A percentile compares a stretch with the other conserved stretches of the same genome.
Evolutionary conservation across 2,797 vertebrate species (phyloP).

Genomic region (Oreortyx pictus): DNA sequence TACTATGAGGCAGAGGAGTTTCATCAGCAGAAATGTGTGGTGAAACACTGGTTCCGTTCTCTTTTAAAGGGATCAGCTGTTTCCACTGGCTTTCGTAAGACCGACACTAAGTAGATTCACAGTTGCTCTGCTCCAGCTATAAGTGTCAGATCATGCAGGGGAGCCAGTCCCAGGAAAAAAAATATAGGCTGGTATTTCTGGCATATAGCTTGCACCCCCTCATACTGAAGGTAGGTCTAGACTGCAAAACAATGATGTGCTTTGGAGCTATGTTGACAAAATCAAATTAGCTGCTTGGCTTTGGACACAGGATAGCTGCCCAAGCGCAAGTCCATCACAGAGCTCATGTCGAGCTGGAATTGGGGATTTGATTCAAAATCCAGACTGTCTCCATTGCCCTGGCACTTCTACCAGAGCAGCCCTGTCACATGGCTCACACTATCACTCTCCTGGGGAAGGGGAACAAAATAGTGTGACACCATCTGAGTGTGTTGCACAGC

Average conservation of each 20-base stretch:
- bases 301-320: background rate
- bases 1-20: constrained; percentile 22
- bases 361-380: background rate
- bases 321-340: background rate
- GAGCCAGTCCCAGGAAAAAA: constrained; percentile 13
- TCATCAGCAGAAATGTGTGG: background rate
- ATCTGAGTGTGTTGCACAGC: background rate
- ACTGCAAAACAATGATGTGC: background rate
- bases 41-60: background rate
- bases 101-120: constrained; percentile 1
- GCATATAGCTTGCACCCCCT: constrained; percentile 1
- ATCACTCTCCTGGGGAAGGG: background rate
- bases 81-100: constrained; percentile 23
- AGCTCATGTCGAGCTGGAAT: background rate
- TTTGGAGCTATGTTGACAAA: constrained; percentile 18
- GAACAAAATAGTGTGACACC: background rate
- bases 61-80: constrained; percentile 49
- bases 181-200: constrained; percentile 59
- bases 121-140: background rate
- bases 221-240: constrained; percentile 22
- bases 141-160: background rate
- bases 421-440: background rate
- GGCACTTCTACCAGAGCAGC: background rate
- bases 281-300: constrained; percentile 21
- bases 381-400: background rate